phyloP scores from a whole-genome alignment of 2,797 vertebrate species.

The Hafferia zeledoni region DNA sequence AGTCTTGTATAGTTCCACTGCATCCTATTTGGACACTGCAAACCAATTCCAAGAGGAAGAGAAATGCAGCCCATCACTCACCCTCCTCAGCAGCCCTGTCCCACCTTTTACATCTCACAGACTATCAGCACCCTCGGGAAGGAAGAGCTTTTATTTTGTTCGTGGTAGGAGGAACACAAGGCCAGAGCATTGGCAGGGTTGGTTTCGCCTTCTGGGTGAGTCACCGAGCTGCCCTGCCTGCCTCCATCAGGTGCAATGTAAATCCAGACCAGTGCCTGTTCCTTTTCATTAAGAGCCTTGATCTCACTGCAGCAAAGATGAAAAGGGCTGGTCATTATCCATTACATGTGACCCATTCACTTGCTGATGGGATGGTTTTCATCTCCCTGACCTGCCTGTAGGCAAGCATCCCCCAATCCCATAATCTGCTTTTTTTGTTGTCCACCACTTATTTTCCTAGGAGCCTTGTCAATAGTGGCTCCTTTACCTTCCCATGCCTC shows the following conservation, averaged over 20 bases:
- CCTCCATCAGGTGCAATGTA: background rate
- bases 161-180: background rate
- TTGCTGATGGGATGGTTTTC: slow-evolving; percentile 56
- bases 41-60: background rate
- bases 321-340: slow-evolving; percentile 44
- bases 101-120: background rate
- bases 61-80: background rate
- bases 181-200: background rate
- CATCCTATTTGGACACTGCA: background rate
- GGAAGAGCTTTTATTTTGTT: background rate
- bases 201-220: background rate
- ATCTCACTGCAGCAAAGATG: slow-evolving; percentile 20
- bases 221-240: background rate
- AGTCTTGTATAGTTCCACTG: background rate
- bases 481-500: background rate
- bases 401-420: slow-evolving; percentile 32
- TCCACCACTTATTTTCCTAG: slow-evolving; percentile 32
- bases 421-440: slow-evolving; percentile 39
- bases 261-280: background rate
- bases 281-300: slow-evolving; percentile 35
- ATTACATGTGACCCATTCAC: slow-evolving; percentile 23
- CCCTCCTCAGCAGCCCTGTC: background rate
- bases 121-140: background rate
- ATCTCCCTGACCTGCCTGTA: slow-evolving; percentile 39
- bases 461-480: slow-evolving; percentile 12